phyloP scores from a whole-genome alignment of 2,113 vertebrate species.

The Protobothrops flavoviridis region DNA sequence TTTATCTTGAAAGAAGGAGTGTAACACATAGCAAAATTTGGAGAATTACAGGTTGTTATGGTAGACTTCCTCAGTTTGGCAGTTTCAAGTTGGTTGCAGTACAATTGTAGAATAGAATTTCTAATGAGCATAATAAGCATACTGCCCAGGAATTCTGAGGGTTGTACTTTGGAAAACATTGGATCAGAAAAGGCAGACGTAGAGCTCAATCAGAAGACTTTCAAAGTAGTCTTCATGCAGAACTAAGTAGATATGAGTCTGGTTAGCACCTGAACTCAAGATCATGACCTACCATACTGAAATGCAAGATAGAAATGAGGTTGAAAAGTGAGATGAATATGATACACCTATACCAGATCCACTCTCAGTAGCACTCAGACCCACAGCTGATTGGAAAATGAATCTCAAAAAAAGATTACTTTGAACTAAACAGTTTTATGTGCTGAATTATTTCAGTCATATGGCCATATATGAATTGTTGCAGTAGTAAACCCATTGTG shows the following conservation, averaged over 20 bases:
- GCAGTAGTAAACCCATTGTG: conserved; percentile 66
- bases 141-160: too few relatives aligned
- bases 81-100: too few relatives aligned
- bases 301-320: neutral
- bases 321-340: neutral
- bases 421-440: neutral
- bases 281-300: neutral
- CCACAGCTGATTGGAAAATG: neutral
- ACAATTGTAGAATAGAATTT: too few relatives aligned
- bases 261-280: neutral
- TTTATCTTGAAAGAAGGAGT: neutral
- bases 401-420: neutral
- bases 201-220: too few relatives aligned
- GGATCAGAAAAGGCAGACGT: too few relatives aligned
- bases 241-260: neutral
- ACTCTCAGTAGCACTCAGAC: neutral
- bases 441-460: conserved; percentile 4
- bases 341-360: neutral
- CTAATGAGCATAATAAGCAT: too few relatives aligned
- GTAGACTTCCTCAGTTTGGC: neutral
- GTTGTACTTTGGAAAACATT: too few relatives aligned
- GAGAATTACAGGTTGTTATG: neutral
- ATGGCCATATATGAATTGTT: neutral
- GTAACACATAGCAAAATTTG: neutral
- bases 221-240: too few relatives aligned